Conservation (phyloP, 1,140 invertebrate genomes). For the Cydia splendana region DNA sequence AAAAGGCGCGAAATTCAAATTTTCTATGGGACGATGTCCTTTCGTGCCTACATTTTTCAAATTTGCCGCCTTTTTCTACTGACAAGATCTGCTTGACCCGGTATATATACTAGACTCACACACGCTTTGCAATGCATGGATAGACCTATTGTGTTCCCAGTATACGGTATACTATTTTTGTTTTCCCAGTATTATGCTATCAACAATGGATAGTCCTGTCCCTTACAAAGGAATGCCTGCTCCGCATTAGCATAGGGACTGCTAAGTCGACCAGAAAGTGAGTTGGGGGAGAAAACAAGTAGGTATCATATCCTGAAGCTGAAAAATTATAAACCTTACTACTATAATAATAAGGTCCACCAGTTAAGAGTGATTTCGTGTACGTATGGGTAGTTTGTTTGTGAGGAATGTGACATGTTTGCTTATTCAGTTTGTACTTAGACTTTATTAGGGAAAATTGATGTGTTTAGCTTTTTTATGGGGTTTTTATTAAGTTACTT, state of each 20-base stretch:
- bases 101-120: too few relatives aligned
- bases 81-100: too few relatives aligned
- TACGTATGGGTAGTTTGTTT: not conserved
- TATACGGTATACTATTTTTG: not conserved
- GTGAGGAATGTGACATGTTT: not conserved
- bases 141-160: not conserved
- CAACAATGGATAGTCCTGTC: constrained; percentile 16
- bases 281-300: constrained; percentile 1
- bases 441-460: not conserved
- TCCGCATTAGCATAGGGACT: constrained; percentile 26
- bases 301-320: not conserved
- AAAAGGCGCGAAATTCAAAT: too few relatives aligned
- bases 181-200: constrained; percentile 33
- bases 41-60: too few relatives aligned
- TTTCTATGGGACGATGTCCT: too few relatives aligned
- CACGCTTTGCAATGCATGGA: too few relatives aligned
- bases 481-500: not conserved
- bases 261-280: constrained; percentile 20
- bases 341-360: too few relatives aligned
- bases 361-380: too few relatives aligned
- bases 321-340: too few relatives aligned
- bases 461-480: not conserved
- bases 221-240: constrained; percentile 18
- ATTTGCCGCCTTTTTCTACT: too few relatives aligned
- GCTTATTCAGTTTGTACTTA: constrained; percentile 9